These are phyloP conservation scores for Euzetes globulus DNA, from an alignment of 2,888 invertebrate genomes.

Conservation along the genomic window DNA sequence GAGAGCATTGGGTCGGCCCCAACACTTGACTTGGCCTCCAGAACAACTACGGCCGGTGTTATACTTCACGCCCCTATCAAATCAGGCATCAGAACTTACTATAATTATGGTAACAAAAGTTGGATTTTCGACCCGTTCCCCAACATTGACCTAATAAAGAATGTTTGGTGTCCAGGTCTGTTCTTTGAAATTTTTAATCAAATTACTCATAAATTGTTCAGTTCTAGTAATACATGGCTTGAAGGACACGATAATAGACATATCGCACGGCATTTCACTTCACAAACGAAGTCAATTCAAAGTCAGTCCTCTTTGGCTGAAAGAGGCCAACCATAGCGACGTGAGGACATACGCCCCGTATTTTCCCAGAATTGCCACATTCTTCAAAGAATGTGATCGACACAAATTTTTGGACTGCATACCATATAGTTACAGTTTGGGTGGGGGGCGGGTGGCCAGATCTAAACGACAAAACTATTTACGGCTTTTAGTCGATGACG, in stretches of 20 bases:
- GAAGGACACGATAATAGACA: not conserved
- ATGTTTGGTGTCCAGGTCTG: not conserved
- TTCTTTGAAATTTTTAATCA: not conserved
- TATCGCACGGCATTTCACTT: not conserved
- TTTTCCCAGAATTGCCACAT: not conserved
- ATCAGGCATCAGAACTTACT: not conserved
- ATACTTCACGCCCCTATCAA: not conserved
- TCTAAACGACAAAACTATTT: too few relatives aligned
- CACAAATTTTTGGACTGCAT: too few relatives aligned
- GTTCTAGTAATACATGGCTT: not conserved
- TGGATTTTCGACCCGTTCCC: not conserved
- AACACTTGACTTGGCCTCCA: not conserved
- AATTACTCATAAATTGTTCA: too few relatives aligned
- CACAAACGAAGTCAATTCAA: not conserved
- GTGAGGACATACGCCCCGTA: not conserved
- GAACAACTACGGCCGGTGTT: not conserved
- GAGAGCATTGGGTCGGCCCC: not conserved
- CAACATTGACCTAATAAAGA: not conserved
- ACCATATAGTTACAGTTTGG: too few relatives aligned
- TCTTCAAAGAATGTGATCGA: slow-evolving; percentile 30
- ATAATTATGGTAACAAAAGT: not conserved
- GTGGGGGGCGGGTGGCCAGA: too few relatives aligned
- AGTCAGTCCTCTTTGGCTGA: not conserved
- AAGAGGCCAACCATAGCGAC: not conserved
- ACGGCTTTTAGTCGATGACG: too few relatives aligned